These are phyloP conservation scores for Agrotis exclamationis DNA, from an alignment of 2,888 invertebrate species.

Conservation along the genomic window DNA sequence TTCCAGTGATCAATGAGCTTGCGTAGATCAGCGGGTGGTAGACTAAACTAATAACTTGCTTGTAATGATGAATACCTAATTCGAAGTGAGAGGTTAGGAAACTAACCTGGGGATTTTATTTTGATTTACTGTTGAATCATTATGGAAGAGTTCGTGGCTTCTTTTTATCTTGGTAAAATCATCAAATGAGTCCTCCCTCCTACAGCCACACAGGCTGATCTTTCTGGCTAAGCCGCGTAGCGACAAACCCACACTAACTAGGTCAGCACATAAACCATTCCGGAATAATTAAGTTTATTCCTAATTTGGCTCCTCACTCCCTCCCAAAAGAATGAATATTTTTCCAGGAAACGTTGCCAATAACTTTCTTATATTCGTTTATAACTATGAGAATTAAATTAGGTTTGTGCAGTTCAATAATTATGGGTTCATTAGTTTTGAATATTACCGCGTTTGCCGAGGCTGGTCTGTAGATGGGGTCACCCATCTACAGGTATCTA, in stretches of 20 bases:
- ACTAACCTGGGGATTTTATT: constrained; percentile 12
- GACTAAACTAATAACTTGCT: constrained; percentile 55
- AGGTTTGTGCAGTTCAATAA: too few species aligned
- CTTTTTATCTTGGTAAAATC: too few species aligned
- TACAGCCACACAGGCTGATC: too few species aligned
- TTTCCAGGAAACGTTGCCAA: constrained; percentile 19
- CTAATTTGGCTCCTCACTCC: constrained; percentile 51
- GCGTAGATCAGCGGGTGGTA: constrained; percentile 21
- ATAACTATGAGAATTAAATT: too few species aligned
- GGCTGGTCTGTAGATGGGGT: too few species aligned
- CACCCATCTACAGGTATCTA: too few species aligned
- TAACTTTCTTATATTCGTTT: background rate
- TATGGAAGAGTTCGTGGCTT: background rate
- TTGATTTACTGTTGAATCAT: constrained; percentile 21
- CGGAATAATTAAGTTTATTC: constrained; percentile 42
- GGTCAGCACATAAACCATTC: constrained; percentile 46
- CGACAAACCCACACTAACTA: constrained; percentile 20
- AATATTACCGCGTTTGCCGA: too few species aligned
- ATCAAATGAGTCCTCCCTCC: too few species aligned
- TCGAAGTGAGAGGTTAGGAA: background rate
- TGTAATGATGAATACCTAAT: constrained; percentile 24
- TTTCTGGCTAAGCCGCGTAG: background rate
- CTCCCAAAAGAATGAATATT: constrained; percentile 2
- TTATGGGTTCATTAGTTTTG: too few species aligned
- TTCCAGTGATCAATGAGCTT: constrained; percentile 40